Evolutionary conservation across 2,888 invertebrate species (phyloP).

Genomic region (Onthophagus sagittarius): DNA sequence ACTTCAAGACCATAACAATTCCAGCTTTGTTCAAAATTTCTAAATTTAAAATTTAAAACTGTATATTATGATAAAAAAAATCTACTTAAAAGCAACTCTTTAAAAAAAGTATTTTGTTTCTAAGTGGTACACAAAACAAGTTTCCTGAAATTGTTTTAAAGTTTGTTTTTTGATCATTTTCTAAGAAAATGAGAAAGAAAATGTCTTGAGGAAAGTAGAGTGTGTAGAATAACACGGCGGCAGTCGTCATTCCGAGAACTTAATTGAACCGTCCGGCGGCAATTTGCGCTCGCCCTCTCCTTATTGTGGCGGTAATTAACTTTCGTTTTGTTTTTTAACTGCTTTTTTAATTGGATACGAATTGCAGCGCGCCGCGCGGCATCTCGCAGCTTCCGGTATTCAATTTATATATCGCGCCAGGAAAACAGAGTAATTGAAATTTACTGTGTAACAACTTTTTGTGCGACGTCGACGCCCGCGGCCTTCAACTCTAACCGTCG

Average conservation of each 20-base stretch:
- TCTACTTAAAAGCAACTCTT: too few relatives aligned
- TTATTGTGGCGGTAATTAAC: conserved; percentile 12
- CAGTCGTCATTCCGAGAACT: conserved; percentile 3
- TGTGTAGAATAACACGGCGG: neutral
- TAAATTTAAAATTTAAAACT: too few relatives aligned
- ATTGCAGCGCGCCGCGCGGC: neutral
- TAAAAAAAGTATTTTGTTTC: too few relatives aligned
- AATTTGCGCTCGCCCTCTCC: conserved; percentile 9
- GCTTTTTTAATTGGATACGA: conserved; percentile 12
- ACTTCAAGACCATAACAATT: too few relatives aligned
- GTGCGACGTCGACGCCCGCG: neutral
- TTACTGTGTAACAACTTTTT: conserved; percentile 7
- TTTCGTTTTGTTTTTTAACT: conserved; percentile 11
- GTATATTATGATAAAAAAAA: too few relatives aligned
- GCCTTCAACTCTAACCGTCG: neutral
- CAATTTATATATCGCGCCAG: neutral
- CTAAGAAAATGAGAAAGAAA: neutral
- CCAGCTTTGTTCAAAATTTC: too few relatives aligned
- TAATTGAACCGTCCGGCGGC: conserved; percentile 9
- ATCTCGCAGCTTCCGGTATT: neutral
- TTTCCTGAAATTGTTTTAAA: too few relatives aligned
- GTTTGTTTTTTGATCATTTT: neutral
- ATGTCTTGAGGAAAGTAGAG: neutral
- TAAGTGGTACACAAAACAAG: too few relatives aligned
- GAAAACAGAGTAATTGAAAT: conserved; percentile 1